Base-by-base conservation (phyloP, 2,888 invertebrate species). In the Rhagophthalmus giganteus region DNA sequence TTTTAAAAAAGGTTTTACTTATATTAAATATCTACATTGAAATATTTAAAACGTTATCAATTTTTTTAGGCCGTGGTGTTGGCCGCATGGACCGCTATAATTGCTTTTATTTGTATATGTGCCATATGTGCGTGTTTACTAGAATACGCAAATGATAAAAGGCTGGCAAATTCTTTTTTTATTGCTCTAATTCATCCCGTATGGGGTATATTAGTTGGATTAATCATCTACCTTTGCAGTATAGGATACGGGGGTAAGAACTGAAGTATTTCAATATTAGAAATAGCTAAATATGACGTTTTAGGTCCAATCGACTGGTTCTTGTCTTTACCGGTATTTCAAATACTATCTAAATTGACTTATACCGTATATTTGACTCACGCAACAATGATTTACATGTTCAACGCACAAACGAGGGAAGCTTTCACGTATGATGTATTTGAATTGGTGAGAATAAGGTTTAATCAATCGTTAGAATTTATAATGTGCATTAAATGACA, bases 301-400 rank as follows among this genome's bases (percentile, higher is more conserved):
- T 44, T 20, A 44, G 44, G 44, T n/a, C 34, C 34, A 8, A 14
- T 44, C 3, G 35, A 44, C 7, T 28, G 27, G 34, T 35, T 44
- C 10, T 30, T 44, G 10, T 44, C 44, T 0, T n/a, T 35, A 27
- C 16, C 34, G 1, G 6, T 44, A 8, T 44, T 44, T 9, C 27
- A 28, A 30, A 13, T 44, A 4, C 7, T 30, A 2, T 35, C 44
- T 4, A 34, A 28, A 27, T 12, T 44, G 1, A 30, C 35, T 1
- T 44, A 9, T 10, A 28, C 35, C 5, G 1, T 44, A 15, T 44
- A 44, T 20, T 14, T 44, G 12, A 14, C 13, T 20, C 44, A 44
- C n/a, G 10, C 3, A 9, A 12, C 26, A 1, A 8, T 33, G 3
- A 30, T 30, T 30, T 5, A 11, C 30, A 30, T 30, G 8, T 2